Evolutionary conservation across 2,888 invertebrate genomes (phyloP).

Genomic region (Parelbella ahira): DNA sequence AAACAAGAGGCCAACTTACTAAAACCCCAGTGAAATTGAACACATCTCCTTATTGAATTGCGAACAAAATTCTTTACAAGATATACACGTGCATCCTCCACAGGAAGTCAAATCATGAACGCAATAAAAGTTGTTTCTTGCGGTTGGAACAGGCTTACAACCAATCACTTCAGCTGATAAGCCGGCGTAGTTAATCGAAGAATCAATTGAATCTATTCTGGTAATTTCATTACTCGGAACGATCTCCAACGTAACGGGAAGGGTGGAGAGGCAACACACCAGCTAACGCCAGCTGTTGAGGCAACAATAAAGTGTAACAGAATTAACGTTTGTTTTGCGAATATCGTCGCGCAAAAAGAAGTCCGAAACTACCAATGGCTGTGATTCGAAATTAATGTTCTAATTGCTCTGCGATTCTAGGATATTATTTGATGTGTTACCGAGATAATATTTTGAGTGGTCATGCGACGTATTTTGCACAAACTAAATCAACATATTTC

Average conservation of each 20-base stretch:
- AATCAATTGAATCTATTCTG: constrained; percentile 29
- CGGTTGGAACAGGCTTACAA: constrained; percentile 26
- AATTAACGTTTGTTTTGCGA: constrained; percentile 71
- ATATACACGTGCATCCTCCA: too few relatives aligned
- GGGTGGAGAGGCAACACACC: constrained; percentile 34
- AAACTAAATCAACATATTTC: constrained; percentile 1
- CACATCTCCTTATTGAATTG: too few relatives aligned
- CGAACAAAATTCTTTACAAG: too few relatives aligned
- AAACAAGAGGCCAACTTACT: too few relatives aligned
- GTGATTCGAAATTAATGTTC: constrained; percentile 78
- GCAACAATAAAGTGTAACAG: constrained; percentile 67
- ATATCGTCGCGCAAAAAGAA: constrained; percentile 69
- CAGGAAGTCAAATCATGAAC: constrained; percentile 20
- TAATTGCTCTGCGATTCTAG: too few relatives aligned
- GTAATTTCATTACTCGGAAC: constrained; percentile 34
- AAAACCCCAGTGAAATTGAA: too few relatives aligned
- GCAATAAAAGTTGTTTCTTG: constrained; percentile 14
- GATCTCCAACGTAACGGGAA: constrained; percentile 32
- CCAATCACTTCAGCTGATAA: constrained; percentile 27
- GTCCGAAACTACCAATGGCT: constrained; percentile 66
- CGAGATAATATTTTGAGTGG: constrained; percentile 59
- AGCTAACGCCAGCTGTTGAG: constrained; percentile 53
- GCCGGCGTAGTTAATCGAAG: constrained; percentile 20
- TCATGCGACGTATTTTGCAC: constrained; percentile 37
- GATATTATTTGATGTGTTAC: too few relatives aligned